Evolutionary conservation across 2,113 vertebrate species (phyloP).

Genomic region (Ptilonorhynchus violaceus): DNA sequence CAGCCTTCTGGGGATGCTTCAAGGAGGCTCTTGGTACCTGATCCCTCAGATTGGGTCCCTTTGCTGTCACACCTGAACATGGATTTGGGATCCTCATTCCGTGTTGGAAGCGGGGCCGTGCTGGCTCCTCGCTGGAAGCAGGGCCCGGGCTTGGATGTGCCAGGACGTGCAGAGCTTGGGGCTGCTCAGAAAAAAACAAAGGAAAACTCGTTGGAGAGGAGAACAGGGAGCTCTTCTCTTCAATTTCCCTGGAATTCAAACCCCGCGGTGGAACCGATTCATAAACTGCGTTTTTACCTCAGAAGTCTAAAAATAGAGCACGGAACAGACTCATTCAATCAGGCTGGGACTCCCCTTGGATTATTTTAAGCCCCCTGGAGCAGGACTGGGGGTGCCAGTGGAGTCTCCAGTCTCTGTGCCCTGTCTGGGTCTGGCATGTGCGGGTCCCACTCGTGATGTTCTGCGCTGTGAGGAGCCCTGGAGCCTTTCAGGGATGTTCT

Average conservation of each 20-base stretch:
- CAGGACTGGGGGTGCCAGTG: background rate
- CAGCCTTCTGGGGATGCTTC: background rate
- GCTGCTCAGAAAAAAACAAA: background rate
- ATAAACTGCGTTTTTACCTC: background rate
- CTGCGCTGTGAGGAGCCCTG: background rate
- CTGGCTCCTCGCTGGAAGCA: background rate
- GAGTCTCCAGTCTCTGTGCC: background rate
- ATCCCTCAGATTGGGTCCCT: background rate
- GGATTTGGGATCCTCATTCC: background rate
- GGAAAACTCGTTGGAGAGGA: background rate
- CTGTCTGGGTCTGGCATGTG: background rate
- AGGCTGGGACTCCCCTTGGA: background rate
- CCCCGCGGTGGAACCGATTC: background rate
- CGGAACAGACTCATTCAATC: background rate
- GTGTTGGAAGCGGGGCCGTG: background rate
- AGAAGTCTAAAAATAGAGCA: background rate
- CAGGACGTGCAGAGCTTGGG: background rate
- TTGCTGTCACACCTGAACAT: background rate
- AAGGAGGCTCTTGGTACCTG: background rate
- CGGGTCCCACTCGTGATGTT: background rate
- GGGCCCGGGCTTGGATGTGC: background rate
- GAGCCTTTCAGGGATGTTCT: background rate
- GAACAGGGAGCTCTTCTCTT: background rate
- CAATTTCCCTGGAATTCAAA: constrained; percentile 23
- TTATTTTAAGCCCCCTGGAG: background rate